phyloP scores from a whole-genome alignment of 2,888 invertebrate species.

The Pinctada fucata region DNA sequence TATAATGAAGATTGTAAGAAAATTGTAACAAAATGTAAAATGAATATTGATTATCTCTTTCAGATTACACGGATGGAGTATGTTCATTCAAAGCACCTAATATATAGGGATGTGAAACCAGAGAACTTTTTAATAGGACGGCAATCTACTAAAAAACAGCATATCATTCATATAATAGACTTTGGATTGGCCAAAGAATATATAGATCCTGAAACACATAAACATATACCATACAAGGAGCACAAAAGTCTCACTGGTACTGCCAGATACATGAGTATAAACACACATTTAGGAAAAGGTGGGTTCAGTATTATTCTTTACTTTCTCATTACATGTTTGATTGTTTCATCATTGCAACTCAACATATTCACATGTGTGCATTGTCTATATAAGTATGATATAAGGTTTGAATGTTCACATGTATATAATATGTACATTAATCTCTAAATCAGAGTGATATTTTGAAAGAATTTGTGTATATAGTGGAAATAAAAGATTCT shows the following conservation, averaged over 20 bases:
- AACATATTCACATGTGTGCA: too few species aligned
- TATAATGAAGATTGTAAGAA: too few species aligned
- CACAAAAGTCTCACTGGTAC: slow-evolving; percentile 99
- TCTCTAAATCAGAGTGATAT: too few species aligned
- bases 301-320: slow-evolving; percentile 55
- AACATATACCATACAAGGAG: slow-evolving; percentile 99
- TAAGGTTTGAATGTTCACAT: too few species aligned
- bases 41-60: slow-evolving; percentile 72
- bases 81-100: slow-evolving; percentile 98
- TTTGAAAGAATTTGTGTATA: too few species aligned
- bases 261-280: slow-evolving; percentile 99
- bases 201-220: slow-evolving; percentile 94
- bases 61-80: slow-evolving; percentile 99
- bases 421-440: too few species aligned
- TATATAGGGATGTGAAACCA: slow-evolving; percentile 99
- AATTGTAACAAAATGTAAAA: too few species aligned
- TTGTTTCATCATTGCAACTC: neutral
- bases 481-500: too few species aligned
- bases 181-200: slow-evolving; percentile 99
- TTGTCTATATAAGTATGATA: too few species aligned
- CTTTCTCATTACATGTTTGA: neutral
- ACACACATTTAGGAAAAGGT: slow-evolving; percentile 99
- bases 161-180: slow-evolving; percentile 99
- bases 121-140: slow-evolving; percentile 99
- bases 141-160: slow-evolving; percentile 97